These are phyloP conservation scores for Tragulus kanchil DNA, from an alignment of 2,113 vertebrate genomes.

Conservation along the genomic window DNA sequence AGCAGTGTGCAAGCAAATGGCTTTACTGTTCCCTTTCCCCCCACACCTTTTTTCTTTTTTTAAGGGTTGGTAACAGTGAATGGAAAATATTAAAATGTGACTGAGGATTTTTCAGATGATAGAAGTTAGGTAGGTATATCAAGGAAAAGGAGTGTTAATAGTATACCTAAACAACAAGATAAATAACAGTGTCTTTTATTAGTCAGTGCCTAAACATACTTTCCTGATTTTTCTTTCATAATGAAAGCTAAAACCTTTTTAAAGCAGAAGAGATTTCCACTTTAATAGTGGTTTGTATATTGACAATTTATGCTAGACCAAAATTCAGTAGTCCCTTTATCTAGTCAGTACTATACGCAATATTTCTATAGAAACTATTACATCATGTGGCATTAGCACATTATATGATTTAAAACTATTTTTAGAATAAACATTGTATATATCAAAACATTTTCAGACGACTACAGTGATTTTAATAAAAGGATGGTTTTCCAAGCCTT, in stretches of 20 bases:
- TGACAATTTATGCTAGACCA: slow-evolving; percentile 76
- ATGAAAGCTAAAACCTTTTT: not conserved
- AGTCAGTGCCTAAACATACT: not conserved
- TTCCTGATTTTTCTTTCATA: not conserved
- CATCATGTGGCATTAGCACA: slow-evolving; percentile 43
- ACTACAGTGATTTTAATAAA: slow-evolving; percentile 52
- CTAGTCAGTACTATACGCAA: slow-evolving; percentile 75
- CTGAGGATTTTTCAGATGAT: slow-evolving; percentile 46
- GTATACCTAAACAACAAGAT: not conserved
- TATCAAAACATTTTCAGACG: slow-evolving; percentile 11
- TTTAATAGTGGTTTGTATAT: slow-evolving; percentile 67
- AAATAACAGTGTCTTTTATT: slow-evolving; percentile 13
- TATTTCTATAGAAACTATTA: slow-evolving; percentile 76
- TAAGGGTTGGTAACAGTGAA: not conserved
- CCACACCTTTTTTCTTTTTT: not conserved
- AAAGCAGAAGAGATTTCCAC: slow-evolving; percentile 42
- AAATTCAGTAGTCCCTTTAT: slow-evolving; percentile 70
- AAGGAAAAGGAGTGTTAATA: slow-evolving; percentile 25
- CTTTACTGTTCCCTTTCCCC: not conserved
- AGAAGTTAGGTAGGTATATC: slow-evolving; percentile 31
- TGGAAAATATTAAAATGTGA: slow-evolving; percentile 37
- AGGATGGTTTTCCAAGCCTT: not conserved
- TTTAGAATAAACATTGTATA: slow-evolving; percentile 69
- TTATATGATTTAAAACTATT: not conserved
- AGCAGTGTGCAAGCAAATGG: slow-evolving; percentile 1